A percentile compares a stretch with the other conserved stretches of the same genome.
phyloP scores from a whole-genome alignment of 2,888 invertebrate species.

The Conus canariensis region DNA sequence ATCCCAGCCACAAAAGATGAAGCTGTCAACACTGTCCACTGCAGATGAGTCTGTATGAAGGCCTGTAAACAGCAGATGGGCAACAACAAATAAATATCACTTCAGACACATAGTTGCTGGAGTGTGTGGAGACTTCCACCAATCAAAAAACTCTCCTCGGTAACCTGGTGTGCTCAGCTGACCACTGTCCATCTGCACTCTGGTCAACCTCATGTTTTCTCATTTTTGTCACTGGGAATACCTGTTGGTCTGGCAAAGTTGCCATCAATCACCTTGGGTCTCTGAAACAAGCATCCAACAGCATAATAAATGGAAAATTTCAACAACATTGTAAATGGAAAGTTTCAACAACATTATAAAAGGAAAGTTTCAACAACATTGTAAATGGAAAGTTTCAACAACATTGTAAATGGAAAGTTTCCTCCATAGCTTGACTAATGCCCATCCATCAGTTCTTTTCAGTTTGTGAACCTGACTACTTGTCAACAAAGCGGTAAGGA shows the following conservation, averaged over 20 bases:
- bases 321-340: no score
- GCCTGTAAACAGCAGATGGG: constrained; percentile 31
- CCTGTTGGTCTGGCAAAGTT: constrained; percentile 76
- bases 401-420: no score
- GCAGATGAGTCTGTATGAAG: constrained; percentile 5
- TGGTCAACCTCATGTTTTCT: constrained; percentile 63
- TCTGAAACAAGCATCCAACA: constrained; percentile 52
- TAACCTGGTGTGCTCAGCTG: not conserved
- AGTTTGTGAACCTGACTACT: no score
- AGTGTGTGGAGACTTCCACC: not conserved
- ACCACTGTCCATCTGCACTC: not conserved
- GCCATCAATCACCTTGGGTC: constrained; percentile 65
- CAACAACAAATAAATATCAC: not conserved
- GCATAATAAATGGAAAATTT: no score
- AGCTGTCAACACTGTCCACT: not conserved
- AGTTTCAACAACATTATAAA: no score
- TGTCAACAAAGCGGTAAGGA: no score
- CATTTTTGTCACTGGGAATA: constrained; percentile 68
- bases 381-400: no score
- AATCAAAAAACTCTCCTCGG: not conserved
- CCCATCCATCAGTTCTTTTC: no score
- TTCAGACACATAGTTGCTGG: not conserved
- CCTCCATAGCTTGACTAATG: no score
- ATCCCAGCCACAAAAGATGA: not conserved
- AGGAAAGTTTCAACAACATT: no score